phyloP scores from a whole-genome alignment of 2,113 vertebrate genomes.

The Sapajus apella region DNA sequence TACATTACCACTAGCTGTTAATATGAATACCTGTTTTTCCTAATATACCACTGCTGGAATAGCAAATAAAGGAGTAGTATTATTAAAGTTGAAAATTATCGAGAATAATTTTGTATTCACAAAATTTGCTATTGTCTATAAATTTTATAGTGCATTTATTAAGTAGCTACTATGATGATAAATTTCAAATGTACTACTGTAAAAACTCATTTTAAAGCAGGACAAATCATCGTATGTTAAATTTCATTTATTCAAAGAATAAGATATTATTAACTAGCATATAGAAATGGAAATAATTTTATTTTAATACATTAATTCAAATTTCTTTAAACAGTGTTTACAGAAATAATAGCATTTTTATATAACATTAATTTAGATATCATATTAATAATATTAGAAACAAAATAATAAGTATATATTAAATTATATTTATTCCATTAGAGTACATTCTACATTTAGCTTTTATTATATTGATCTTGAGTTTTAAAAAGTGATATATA shows the following conservation, averaged over 20 bases:
- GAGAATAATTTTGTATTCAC: not conserved
- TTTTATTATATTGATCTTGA: not conserved
- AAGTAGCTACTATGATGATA: not conserved
- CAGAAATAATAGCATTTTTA: not conserved
- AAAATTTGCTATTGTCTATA: not conserved
- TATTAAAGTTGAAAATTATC: slow-evolving; percentile 4
- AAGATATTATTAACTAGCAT: not conserved
- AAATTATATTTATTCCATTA: not conserved
- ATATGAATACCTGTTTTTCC: not conserved
- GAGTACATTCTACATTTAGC: not conserved
- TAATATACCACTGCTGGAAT: not conserved
- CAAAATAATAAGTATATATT: not conserved
- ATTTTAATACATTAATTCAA: not conserved
- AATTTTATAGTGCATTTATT: not conserved
- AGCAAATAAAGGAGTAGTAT: not conserved
- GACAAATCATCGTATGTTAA: not conserved
- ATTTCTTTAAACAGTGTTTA: not conserved
- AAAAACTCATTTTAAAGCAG: not conserved
- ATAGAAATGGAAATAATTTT: not conserved
- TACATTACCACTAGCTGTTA: not conserved
- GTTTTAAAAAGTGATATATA: not conserved
- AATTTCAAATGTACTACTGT: not conserved
- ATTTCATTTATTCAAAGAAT: not conserved
- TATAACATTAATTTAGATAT: not conserved
- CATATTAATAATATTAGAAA: not conserved